phyloP scores from a whole-genome alignment of 35 echinoderm and acorn worm species.

The Apostichopus parvimensis region DNA sequence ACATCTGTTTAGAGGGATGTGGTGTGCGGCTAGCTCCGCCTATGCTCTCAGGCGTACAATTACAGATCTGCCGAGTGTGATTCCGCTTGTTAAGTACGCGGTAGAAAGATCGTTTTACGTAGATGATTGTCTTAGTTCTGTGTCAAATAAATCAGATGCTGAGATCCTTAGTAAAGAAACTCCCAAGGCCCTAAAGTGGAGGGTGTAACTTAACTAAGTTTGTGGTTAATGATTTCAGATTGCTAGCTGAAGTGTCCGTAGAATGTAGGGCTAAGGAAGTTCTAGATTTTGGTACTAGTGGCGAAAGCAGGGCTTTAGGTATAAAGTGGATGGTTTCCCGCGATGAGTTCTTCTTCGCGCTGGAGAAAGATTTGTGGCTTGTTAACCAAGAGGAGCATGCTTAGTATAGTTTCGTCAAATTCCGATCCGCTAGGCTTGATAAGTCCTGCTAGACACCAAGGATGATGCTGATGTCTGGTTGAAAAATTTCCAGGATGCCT shows the following conservation, averaged over 20 bases:
- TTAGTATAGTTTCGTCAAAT: slow-evolving; percentile 44
- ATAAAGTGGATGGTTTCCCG: slow-evolving; percentile 25
- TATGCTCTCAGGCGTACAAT: slow-evolving; percentile 28
- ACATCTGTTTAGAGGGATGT: slow-evolving; percentile 19
- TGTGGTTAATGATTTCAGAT: slow-evolving; percentile 30
- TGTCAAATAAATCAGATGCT: background rate
- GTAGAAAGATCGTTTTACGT: slow-evolving; percentile 5
- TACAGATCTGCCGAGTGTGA: background rate
- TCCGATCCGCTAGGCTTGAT: slow-evolving; percentile 60
- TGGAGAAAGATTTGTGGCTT: background rate
- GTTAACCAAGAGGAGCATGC: slow-evolving; percentile 56
- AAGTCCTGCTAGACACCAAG: background rate
- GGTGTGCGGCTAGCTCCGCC: slow-evolving; percentile 23
- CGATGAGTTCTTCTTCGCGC: slow-evolving; percentile 49
- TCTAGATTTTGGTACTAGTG: slow-evolving; percentile 16
- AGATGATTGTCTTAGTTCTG: slow-evolving; percentile 29
- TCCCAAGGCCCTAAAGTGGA: slow-evolving; percentile 32
- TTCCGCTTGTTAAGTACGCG: background rate
- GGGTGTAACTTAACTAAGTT: slow-evolving; percentile 62
- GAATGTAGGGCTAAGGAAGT: slow-evolving; percentile 39
- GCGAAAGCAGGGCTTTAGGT: slow-evolving; percentile 26
- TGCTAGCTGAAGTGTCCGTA: slow-evolving; percentile 22
- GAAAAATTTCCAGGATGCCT: slow-evolving; percentile 3
- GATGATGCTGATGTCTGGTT: slow-evolving; percentile 2
- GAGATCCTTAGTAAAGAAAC: slow-evolving; percentile 25